Conservation (phyloP, 2,113 vertebrate species). For the Proteles cristata region DNA sequence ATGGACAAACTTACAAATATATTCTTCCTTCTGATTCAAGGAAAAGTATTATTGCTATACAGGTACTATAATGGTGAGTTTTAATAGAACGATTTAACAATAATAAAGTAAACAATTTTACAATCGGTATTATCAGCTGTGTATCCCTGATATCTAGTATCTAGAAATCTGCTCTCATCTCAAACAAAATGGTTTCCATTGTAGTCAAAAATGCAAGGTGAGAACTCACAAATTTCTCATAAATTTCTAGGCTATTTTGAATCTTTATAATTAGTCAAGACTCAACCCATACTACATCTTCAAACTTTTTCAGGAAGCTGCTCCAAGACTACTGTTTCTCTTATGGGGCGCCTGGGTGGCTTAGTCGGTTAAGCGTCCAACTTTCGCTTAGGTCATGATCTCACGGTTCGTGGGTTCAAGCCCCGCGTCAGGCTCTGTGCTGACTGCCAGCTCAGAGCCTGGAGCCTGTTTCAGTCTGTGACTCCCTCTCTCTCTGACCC, state of each 20-base stretch:
- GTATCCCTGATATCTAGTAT: neutral
- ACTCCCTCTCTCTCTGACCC: no score
- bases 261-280: neutral
- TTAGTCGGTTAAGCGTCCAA: no score
- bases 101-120: constrained; percentile 52
- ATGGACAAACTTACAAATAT: constrained; percentile 57
- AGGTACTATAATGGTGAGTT: neutral
- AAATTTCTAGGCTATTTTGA: neutral
- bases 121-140: neutral
- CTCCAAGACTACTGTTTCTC: neutral
- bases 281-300: neutral
- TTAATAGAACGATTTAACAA: constrained; percentile 1
- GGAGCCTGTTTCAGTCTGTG: no score
- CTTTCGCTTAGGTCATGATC: no score
- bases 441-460: no score
- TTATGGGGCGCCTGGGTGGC: no score
- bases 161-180: neutral
- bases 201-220: neutral
- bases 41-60: constrained; percentile 41
- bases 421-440: no score
- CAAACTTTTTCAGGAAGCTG: neutral
- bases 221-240: neutral
- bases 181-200: constrained; percentile 2
- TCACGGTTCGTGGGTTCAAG: no score
- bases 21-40: constrained; percentile 48